Evolutionary conservation across 2,113 vertebrate species (phyloP).

Genomic region (Boulengerochromis microlepis): DNA sequence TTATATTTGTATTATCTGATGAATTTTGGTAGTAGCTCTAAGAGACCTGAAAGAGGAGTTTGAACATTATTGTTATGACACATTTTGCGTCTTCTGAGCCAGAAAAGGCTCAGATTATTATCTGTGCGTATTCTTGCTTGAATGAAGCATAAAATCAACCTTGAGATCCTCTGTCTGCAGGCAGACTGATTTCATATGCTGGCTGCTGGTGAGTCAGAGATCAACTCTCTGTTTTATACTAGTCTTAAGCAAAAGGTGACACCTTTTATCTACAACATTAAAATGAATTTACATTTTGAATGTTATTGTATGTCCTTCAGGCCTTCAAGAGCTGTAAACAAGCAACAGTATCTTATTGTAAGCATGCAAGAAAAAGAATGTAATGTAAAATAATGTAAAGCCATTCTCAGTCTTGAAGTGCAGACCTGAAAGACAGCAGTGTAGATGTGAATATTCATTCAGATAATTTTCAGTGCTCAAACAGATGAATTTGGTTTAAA

Average conservation of each 20-base stretch:
- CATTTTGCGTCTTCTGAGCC: background rate
- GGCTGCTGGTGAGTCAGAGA: background rate
- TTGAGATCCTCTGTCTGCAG: background rate
- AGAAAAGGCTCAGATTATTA: background rate
- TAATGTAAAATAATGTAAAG: background rate
- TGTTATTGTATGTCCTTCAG: background rate
- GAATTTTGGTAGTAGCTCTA: background rate
- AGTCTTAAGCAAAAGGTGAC: background rate
- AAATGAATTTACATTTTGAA: background rate
- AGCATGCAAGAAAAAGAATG: background rate
- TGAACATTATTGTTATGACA: background rate
- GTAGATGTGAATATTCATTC: background rate
- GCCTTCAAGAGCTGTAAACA: background rate
- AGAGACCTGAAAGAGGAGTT: background rate
- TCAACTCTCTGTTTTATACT: background rate
- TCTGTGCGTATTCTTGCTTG: background rate
- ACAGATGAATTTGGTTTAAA: background rate
- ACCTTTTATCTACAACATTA: background rate
- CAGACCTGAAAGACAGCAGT: background rate
- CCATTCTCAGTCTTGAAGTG: background rate
- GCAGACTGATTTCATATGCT: background rate
- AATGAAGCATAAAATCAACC: background rate
- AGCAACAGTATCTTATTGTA: background rate
- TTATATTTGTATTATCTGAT: background rate
- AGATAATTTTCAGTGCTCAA: background rate